Evolutionary conservation across 2,888 invertebrate genomes (phyloP), one percentile per base, ranked within the genome.

Genomic region (Andrena bicolor): DNA sequence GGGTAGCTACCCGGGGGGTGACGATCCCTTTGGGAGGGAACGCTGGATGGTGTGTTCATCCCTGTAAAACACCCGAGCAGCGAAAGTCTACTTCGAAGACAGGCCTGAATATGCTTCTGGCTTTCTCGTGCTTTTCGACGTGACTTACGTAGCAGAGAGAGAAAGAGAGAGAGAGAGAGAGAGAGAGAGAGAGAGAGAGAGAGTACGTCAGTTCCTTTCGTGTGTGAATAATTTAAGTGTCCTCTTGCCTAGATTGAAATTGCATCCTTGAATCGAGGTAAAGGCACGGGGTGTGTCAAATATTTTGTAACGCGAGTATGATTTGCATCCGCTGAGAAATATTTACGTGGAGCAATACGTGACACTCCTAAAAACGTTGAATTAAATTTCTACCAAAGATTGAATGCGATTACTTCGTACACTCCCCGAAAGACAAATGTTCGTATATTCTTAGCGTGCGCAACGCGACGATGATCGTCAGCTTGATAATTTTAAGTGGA

Each of bases 1-100:
- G 66, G 49, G 69, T 61, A 63, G 72, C 66, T 35, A 65, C 68
- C 61, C 53, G 4, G n/a, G 68, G 41, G 68, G 75, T 8, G 41
- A 23, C 53, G 79, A 69, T 61, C 68, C 66, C 61, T 35, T 60
- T 41, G 75, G 28, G 20, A 66, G 66, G 23, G 65, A 16, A 56
- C 26, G 32, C 13, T 56, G 26, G 30, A 63, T 49, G 10, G 32
- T 41, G 69, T 72, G 69, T 70, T 76, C 80, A 66, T 69, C 70
- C 79, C 61, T 68, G 58, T 53, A 53, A 23, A 10, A 79, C 20
- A 71, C 70, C 69, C 86, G 76, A 81, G 80, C 76, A 71, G 41
- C 30, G 32, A 49, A 61, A 56, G 76, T 66, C 56, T 48, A 69
- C 53, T 53, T 26, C 51, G 58, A 72, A 58, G 58, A 70, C 85